phyloP scores from a whole-genome alignment of 2,113 vertebrate genomes.

The Bostrychus sinensis region DNA sequence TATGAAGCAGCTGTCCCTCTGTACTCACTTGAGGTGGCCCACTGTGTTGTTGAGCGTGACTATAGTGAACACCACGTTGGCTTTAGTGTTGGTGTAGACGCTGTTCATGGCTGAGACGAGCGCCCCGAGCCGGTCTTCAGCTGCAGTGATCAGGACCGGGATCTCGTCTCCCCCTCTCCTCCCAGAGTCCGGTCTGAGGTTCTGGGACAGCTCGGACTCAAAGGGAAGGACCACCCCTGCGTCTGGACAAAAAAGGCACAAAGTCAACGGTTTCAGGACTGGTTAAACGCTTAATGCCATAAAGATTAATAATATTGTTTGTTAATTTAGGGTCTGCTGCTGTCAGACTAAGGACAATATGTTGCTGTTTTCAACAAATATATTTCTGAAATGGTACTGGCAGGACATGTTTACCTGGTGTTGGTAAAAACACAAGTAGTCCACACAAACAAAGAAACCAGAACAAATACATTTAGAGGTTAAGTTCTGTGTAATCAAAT shows the following conservation, averaged over 20 bases:
- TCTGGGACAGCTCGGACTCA: slow-evolving; percentile 86
- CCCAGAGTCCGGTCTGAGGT: slow-evolving; percentile 49
- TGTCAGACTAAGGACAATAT: too few species aligned
- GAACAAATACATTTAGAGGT: too few species aligned
- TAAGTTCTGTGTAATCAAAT: too few species aligned
- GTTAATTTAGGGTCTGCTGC: too few species aligned
- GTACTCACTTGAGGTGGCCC: slow-evolving; percentile 88
- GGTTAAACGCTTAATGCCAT: too few species aligned
- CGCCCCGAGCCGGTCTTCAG: slow-evolving; percentile 90
- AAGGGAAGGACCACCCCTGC: slow-evolving; percentile 83
- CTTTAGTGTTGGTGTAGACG: slow-evolving; percentile 86
- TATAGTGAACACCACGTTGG: slow-evolving; percentile 91
- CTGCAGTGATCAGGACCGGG: slow-evolving; percentile 89
- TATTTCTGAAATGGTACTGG: too few species aligned
- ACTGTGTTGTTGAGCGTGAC: slow-evolving; percentile 90
- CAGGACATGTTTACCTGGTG: too few species aligned
- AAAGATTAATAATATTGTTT: too few species aligned
- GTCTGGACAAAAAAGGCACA: slow-evolving; percentile 75
- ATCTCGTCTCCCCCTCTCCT: slow-evolving; percentile 82
- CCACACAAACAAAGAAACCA: too few species aligned
- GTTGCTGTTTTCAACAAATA: too few species aligned
- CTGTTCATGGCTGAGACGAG: slow-evolving; percentile 92
- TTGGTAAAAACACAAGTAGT: too few species aligned
- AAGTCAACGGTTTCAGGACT: background rate
- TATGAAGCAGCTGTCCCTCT: too few species aligned